Evolutionary conservation across 1,140 invertebrate species (phyloP).

Genomic region (Trachelipus rathkii): DNA sequence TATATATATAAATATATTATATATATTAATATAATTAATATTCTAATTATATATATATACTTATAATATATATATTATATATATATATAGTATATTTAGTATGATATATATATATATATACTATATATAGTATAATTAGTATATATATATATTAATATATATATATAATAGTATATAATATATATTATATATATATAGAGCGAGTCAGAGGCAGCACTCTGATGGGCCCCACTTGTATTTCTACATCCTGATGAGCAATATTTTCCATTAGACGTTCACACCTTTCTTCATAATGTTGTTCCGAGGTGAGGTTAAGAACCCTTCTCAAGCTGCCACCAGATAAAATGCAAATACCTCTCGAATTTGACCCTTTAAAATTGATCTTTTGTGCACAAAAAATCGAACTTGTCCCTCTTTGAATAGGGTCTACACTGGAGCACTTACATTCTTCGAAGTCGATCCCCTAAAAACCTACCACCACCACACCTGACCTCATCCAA

Average conservation of each 20-base stretch:
- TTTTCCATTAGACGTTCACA: conserved; percentile 58
- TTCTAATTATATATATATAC: conserved; percentile 21
- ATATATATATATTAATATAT: conserved; percentile 15
- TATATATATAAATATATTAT: too few species aligned
- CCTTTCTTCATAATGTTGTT: conserved; percentile 54
- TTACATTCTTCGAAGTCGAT: too few species aligned
- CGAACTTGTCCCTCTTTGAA: too few species aligned
- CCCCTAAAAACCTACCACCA: too few species aligned
- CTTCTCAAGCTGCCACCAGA: too few species aligned
- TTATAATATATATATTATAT: conserved; percentile 19
- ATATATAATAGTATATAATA: conserved; percentile 9
- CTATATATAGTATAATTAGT: conserved; percentile 23
- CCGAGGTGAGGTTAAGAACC: background rate
- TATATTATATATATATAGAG: conserved; percentile 5
- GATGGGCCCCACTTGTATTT: conserved; percentile 64
- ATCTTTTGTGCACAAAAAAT: too few species aligned
- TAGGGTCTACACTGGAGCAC: too few species aligned
- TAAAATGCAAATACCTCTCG: too few species aligned
- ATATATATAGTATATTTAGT: conserved; percentile 1
- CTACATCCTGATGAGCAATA: conserved; percentile 61
- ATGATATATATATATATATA: conserved; percentile 16
- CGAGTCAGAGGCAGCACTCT: conserved; percentile 35
- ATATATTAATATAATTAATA: too few species aligned
- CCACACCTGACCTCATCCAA: too few species aligned
- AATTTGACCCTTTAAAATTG: too few species aligned